Evolutionary conservation across 2,888 invertebrate genomes (phyloP), one percentile per base, ranked within the genome.

Genomic region (Microctonus aethiopoides): DNA sequence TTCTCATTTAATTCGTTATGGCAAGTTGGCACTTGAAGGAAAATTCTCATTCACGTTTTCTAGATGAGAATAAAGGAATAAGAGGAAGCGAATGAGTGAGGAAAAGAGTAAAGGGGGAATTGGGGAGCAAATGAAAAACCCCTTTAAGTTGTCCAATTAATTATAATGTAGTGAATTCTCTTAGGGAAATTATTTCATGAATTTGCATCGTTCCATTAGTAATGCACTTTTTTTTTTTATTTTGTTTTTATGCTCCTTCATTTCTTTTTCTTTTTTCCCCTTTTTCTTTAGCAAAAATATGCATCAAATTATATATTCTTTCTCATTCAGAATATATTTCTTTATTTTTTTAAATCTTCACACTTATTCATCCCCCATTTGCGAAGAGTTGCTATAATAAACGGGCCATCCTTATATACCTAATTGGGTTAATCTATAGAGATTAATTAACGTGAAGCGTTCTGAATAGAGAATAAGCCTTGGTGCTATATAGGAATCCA

Each of bases 381-480:
- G 56, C 39, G 56, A 39, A 69, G 68, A 72, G 72, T 66, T 66
- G 69, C 32, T 59, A 75, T 75, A 79, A 81, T 81, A 78, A 81
- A 80, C 77, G 79, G 76, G 74, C 78, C 77, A 77, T 80, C 78
- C 77, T 79, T 77, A 77, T 77, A 75, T n/a, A n/a, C 78, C 79
- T 79, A 81, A 81, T 82, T 82, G 79, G 79, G 78, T 81, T 81
- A 80, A 81, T 81, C 79, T 79, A 77, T 78, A 77, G 78, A 80
- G 78, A 80, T 81, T 82, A 78, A 82, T 82, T 82, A 80, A 79
- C 77, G 75, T 74, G 73, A 74, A 71, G 56, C 69, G 68, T 73
- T 70, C 73, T 77, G 78, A 80, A 79, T 78, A 72, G 74, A 74
- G 75, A 79, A 79, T 80, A 77, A 77, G 74, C 76, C 72, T 65